These are phyloP conservation scores for Gambusia holbrooki DNA, from an alignment of 2,113 vertebrate genomes.

Conservation along the genomic window DNA sequence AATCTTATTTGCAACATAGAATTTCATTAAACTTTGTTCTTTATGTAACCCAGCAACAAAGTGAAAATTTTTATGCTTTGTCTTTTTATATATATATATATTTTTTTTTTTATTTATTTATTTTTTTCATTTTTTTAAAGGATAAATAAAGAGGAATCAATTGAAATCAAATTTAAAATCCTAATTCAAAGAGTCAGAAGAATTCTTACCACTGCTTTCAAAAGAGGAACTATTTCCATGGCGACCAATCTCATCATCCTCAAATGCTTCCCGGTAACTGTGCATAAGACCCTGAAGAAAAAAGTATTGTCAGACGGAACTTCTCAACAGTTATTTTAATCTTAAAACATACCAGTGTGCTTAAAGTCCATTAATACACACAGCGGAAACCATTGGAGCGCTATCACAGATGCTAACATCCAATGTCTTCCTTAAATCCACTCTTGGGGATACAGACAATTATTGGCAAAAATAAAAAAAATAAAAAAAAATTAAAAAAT, in stretches of 20 bases:
- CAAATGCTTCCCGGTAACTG: conserved; percentile 92
- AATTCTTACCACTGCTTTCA: conserved; percentile 85
- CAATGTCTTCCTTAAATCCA: no score
- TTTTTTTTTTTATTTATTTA: no score
- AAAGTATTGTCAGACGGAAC: neutral
- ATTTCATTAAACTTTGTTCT: no score
- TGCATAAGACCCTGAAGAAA: conserved; percentile 85
- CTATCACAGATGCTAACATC: no score
- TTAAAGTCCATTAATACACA: no score
- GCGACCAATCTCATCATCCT: conserved; percentile 84
- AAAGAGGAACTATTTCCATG: conserved; percentile 80
- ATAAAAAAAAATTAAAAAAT: no score
- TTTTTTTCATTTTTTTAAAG: neutral
- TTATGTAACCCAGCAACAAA: neutral
- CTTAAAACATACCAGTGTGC: no score
- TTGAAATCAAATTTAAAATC: neutral
- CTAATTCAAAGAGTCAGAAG: conserved; percentile 54
- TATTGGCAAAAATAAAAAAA: no score
- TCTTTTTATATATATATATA: neutral
- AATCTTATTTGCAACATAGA: no score
- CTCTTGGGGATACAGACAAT: no score
- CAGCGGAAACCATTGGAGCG: no score
- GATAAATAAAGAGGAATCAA: neutral
- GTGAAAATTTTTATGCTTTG: neutral
- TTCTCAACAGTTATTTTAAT: no score